Base-by-base conservation (phyloP, 2,797 vertebrate genomes). In the Potorous gilbertii region DNA sequence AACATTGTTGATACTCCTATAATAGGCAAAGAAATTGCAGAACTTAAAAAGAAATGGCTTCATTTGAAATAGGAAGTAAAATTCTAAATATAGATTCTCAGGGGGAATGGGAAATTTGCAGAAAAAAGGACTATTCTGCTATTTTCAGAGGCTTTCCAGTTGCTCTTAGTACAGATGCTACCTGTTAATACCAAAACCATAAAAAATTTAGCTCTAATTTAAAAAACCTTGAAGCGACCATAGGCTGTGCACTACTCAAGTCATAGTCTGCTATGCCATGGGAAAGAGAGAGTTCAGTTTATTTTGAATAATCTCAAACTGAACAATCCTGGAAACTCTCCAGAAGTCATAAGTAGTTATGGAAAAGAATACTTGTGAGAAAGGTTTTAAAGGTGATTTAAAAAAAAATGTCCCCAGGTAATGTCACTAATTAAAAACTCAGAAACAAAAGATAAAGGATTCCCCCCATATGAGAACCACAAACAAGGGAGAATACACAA, bases 21-120 rank as follows among this genome's bases (percentile, higher is more conserved):
- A 94, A 81, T 16, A 97, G 95, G 40, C 40, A 93, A 92, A 91
- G 28, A 50, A 92, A 95, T 16, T 56, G 13, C 89, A 29, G 62
- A 13, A 16, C 50, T 93, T 90, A 97, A 96, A 94, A 93, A 9
- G 94, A 97, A 95, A 95, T 34, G 34, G 62, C 27, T 87, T 87
- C 21, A 55, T 28, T 91, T 94, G 90, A 56, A 56, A 96, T 12
- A 1, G 31, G 28, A 92, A 54, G 56, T 59, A 91, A 96, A 27
- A 50, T 74, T 90, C 93, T 55, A 96, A n/a, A 94, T 91, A 28
- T 28, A 62, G 14, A 4, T 87, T 81, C 56, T 91, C 56, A 9
- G 56, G 93, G 28, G 9, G 24, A n/a, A 74, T 21, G 66, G 1
- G 18, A 14, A 81, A 46, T 81, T 81, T 40, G 40, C 6, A 81